A percentile compares a stretch with the other conserved stretches of the same genome.
Evolutionary conservation across 2,797 vertebrate genomes (phyloP).

Genomic region (Smutsia temminckii): DNA sequence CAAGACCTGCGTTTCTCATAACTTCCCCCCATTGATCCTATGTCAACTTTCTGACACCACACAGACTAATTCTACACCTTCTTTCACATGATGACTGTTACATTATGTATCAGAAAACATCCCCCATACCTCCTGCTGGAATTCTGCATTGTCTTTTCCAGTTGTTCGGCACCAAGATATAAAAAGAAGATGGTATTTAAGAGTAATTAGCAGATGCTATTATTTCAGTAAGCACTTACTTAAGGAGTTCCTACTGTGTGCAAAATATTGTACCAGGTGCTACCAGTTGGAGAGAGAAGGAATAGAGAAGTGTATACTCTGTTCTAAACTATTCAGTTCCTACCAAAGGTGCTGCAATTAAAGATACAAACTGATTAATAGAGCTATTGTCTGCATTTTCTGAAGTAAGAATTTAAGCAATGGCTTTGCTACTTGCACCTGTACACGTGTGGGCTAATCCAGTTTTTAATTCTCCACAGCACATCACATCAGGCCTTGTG

Average conservation of each 20-base stretch:
- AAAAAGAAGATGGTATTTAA: background rate
- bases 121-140: background rate
- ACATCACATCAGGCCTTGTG: background rate
- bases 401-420: slow-evolving; percentile 45
- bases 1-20: background rate
- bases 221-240: background rate
- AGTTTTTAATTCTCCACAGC: background rate
- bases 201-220: background rate
- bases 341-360: background rate
- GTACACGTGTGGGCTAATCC: background rate
- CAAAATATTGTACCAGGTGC: background rate
- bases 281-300: background rate
- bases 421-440: background rate
- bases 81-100: background rate
- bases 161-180: background rate
- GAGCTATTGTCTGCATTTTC: background rate
- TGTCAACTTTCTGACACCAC: slow-evolving; percentile 6
- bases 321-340: background rate
- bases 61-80: background rate
- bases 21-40: background rate
- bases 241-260: background rate
- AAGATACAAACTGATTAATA: slow-evolving; percentile 26
- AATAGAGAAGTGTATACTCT: background rate
- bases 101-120: slow-evolving; percentile 9
- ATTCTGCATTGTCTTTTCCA: background rate